Percentiles rank a stretch among this genome's conserved stretches.
phyloP scores from a whole-genome alignment of 2,888 invertebrate species.

The Tipula unca region DNA sequence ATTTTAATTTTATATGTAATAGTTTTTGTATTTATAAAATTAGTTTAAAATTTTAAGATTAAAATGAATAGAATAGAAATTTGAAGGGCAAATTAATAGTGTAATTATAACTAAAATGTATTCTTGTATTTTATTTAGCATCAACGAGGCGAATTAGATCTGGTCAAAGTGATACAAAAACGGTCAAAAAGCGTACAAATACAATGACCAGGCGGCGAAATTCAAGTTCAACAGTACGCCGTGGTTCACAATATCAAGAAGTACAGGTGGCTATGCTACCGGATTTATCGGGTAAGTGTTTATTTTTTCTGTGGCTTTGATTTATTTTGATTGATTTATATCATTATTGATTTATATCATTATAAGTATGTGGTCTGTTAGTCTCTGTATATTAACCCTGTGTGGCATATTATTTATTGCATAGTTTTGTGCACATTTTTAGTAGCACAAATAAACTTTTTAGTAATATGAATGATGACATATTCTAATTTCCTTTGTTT shows the following conservation, averaged over 20 bases:
- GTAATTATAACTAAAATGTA: background rate
- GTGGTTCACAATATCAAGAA: constrained; percentile 47
- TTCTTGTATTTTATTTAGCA: constrained; percentile 31
- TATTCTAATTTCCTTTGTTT: too few relatives aligned
- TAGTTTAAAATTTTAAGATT: background rate
- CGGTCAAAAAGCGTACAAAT: constrained; percentile 54
- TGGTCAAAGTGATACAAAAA: constrained; percentile 51
- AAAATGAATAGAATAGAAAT: background rate
- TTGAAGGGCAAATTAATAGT: constrained; percentile 14
- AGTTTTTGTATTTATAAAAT: background rate
- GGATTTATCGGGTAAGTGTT: constrained; percentile 57
- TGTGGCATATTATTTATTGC: too few relatives aligned
- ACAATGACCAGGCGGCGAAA: constrained; percentile 46
- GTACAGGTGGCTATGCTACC: constrained; percentile 71
- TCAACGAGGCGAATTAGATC: constrained; percentile 58
- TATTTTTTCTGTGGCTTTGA: too few relatives aligned
- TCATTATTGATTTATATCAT: background rate
- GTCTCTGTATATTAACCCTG: too few relatives aligned
- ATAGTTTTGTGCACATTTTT: too few relatives aligned
- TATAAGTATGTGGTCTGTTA: background rate
- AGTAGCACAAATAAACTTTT: too few relatives aligned
- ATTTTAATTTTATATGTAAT: background rate
- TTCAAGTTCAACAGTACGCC: constrained; percentile 45
- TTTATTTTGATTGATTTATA: background rate
- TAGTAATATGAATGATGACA: too few relatives aligned